Conservation (phyloP, 1,140 invertebrate species). For the Drosophila insularis region DNA sequence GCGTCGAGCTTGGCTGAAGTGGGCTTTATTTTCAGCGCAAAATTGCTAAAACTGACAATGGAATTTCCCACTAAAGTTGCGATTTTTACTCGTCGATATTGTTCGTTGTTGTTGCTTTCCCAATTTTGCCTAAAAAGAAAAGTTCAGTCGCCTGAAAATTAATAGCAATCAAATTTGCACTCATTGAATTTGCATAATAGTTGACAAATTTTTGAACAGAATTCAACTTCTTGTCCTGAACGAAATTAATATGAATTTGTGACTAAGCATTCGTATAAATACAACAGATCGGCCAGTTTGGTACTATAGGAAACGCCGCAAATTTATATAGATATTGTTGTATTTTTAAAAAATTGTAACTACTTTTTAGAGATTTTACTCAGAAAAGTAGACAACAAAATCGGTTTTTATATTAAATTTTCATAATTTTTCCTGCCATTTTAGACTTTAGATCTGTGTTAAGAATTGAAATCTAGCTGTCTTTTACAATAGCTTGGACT, state of each 20-base stretch:
- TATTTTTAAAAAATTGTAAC: too few species aligned
- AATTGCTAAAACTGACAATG: constrained; percentile 34
- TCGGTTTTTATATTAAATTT: too few species aligned
- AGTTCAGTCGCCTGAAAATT: constrained; percentile 31
- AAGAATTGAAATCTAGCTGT: too few species aligned
- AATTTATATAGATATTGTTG: too few species aligned
- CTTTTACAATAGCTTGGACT: too few species aligned
- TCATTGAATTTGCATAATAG: constrained; percentile 9
- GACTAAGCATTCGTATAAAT: too few species aligned
- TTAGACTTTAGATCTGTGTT: too few species aligned
- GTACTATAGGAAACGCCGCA: too few species aligned
- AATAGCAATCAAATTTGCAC: constrained; percentile 29
- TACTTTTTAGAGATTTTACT: too few species aligned
- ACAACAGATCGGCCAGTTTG: neutral
- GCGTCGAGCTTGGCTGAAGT: constrained; percentile 22
- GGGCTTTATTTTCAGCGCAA: constrained; percentile 38
- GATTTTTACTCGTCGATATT: constrained; percentile 20
- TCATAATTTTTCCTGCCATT: too few species aligned
- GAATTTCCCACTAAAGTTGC: constrained; percentile 26
- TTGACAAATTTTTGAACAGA: neutral
- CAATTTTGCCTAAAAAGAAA: constrained; percentile 2
- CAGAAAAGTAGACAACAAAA: too few species aligned
- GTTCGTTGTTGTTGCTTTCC: neutral
- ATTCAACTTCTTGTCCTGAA: neutral
- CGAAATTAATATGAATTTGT: neutral